Percentiles rank a stretch among this genome's conserved stretches.
phyloP scores from a whole-genome alignment of 2,888 invertebrate genomes.

The Lepidocyrtinus sp. region DNA sequence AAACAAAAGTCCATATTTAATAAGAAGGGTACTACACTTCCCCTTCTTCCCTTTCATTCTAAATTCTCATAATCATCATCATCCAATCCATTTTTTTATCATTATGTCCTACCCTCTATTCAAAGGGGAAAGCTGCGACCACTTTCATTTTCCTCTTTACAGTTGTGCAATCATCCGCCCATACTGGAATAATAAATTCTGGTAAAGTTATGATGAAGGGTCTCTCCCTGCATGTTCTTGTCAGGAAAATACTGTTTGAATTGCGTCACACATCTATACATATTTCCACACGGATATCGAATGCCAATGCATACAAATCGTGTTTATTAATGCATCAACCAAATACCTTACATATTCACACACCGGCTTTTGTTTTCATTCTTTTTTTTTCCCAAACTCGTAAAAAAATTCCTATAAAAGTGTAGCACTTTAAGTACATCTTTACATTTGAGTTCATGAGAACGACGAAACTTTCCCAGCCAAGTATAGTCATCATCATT shows the following conservation, averaged over 20 bases:
- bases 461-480: too few relatives aligned
- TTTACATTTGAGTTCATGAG: too few relatives aligned
- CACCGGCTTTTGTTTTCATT: too few relatives aligned
- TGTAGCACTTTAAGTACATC: too few relatives aligned
- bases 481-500: too few relatives aligned
- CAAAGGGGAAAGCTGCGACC: constrained; percentile 27
- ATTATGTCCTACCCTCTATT: too few relatives aligned
- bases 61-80: constrained; percentile 24
- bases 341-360: too few relatives aligned
- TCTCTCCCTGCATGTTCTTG: too few relatives aligned
- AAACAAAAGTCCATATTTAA: constrained; percentile 29
- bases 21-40: too few relatives aligned
- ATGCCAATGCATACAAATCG: constrained; percentile 45
- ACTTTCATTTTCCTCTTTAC: constrained; percentile 30
- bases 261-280: constrained; percentile 42
- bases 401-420: too few relatives aligned
- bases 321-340: too few relatives aligned
- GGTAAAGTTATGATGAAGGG: constrained; percentile 43
- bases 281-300: constrained; percentile 56
- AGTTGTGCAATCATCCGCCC: constrained; percentile 47
- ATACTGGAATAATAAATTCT: constrained; percentile 55
- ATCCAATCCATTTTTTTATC: constrained; percentile 24
- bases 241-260: constrained; percentile 27
- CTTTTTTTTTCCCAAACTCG: too few relatives aligned
- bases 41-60: constrained; percentile 27